phyloP scores from a whole-genome alignment of 2,888 invertebrate genomes.

The Corythucha ciliata region DNA sequence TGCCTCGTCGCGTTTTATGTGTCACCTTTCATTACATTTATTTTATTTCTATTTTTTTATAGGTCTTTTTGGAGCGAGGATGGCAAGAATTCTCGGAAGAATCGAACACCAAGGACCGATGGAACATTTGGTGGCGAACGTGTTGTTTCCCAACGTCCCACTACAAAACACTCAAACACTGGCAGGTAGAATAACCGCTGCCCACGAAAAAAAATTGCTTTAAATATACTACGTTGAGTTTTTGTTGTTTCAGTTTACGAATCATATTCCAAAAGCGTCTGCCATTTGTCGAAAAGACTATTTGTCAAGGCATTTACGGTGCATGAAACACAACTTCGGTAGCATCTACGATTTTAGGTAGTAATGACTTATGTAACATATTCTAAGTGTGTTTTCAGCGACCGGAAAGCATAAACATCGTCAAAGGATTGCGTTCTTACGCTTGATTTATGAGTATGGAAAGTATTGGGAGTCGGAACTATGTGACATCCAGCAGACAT shows the following conservation, averaged over 20 bases:
- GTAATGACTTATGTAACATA: too few relatives aligned
- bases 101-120: slow-evolving; percentile 49
- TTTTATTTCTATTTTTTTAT: too few relatives aligned
- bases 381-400: too few relatives aligned
- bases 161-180: slow-evolving; percentile 45
- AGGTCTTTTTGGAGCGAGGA: slow-evolving; percentile 53
- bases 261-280: slow-evolving; percentile 74
- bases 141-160: slow-evolving; percentile 61
- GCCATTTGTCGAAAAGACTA: slow-evolving; percentile 78
- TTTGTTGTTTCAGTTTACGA: slow-evolving; percentile 54
- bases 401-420: too few relatives aligned
- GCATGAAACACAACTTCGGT: slow-evolving; percentile 73
- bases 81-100: slow-evolving; percentile 67
- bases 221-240: too few relatives aligned
- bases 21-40: too few relatives aligned
- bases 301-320: slow-evolving; percentile 63
- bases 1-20: too few relatives aligned
- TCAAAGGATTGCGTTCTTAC: too few relatives aligned
- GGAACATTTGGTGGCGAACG: slow-evolving; percentile 81
- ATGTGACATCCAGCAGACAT: too few relatives aligned
- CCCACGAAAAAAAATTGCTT: neutral
- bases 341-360: slow-evolving; percentile 76
- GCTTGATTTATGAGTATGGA: too few relatives aligned
- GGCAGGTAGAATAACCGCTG: slow-evolving; percentile 29
- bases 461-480: too few relatives aligned